A percentile compares a stretch with the other conserved stretches of the same genome.
Conservation (phyloP, 2,113 vertebrate species). For the Orcinus orca region DNA sequence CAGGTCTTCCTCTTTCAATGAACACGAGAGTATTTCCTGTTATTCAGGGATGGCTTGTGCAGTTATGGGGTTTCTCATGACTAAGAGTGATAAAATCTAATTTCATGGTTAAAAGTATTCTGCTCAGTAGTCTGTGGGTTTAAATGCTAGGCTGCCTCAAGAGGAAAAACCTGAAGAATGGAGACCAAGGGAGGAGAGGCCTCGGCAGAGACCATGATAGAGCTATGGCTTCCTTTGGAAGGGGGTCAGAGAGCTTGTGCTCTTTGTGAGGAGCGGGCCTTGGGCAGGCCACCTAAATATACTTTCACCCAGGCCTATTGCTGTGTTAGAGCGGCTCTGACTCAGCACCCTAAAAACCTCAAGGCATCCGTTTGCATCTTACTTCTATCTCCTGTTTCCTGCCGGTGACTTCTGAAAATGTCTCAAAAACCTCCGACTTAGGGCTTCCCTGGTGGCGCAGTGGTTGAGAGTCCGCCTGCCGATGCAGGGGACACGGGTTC, state of each 20-base stretch:
- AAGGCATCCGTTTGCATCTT: slow-evolving; percentile 2
- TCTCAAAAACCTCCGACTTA: slow-evolving; percentile 35
- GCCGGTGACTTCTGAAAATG: slow-evolving; percentile 34
- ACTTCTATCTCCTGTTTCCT: slow-evolving; percentile 43
- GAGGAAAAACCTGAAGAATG: neutral
- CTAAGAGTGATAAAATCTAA: slow-evolving; percentile 46
- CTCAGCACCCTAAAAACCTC: slow-evolving; percentile 47
- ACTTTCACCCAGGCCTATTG: neutral
- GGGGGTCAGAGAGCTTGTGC: neutral
- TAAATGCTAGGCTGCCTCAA: slow-evolving; percentile 12
- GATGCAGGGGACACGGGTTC: no score
- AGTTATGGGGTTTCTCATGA: neutral
- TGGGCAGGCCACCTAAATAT: neutral
- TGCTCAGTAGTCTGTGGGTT: neutral
- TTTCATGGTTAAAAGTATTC: slow-evolving; percentile 6
- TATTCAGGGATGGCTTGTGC: neutral
- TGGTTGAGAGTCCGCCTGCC: no score
- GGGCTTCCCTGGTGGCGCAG: no score
- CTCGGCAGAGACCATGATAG: neutral
- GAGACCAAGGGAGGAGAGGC: neutral
- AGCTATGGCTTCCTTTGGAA: slow-evolving; percentile 11
- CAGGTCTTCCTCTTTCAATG: slow-evolving; percentile 40
- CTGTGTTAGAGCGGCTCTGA: neutral
- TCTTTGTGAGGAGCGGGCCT: neutral
- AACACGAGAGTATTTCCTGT: slow-evolving; percentile 48